Evolutionary conservation across 2,113 vertebrate genomes (phyloP), one percentile per base, ranked within the genome.

Genomic region (Holacanthus passer): DNA sequence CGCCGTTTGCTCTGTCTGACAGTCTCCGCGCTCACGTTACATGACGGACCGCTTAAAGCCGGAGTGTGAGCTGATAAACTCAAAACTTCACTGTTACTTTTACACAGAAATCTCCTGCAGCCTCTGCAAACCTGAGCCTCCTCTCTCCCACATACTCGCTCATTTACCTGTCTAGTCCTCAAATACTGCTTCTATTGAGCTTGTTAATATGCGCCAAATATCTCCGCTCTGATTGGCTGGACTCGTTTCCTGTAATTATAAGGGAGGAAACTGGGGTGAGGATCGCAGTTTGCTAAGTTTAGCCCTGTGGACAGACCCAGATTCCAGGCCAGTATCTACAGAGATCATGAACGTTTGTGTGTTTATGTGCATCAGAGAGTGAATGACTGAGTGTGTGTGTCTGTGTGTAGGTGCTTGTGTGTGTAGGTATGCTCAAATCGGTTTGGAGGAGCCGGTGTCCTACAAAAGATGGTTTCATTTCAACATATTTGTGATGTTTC

Each of bases 221-320:
- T 83, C 77, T 89, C 20, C 20, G 45, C 72, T 69, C 69, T 79
- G 73, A 92, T 91, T 93, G 91, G 92, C 85, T 47, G 52, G 22
- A 50, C 68, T 79, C 20, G 65, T 83, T 92, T 93, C 89, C 92
- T 92, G 91, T 79, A 88, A 90, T 94, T 92, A 90, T 74, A 71
- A 79, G 35, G 76, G 52, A 90, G 91, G 92, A 94, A 92, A 80
- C 75, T 22, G 62, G 56, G 88, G 85, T 91, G 77, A 91, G 24
- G 81, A 90, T 93, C 41, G 48, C 79, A 86, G 78, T 69, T 89
- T 89, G 87, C 92, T 88, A 85, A 90, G 84, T 90, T 89, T 91
- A 90, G 90, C 86, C 69, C 64, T 24, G 37, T 72, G 77, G 82
- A 90, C 75, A 84, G 79, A 73, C 47, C 53, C 65, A 67, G 39